phyloP scores from a whole-genome alignment of 1,140 invertebrate genomes.

The Drosophila orena region DNA sequence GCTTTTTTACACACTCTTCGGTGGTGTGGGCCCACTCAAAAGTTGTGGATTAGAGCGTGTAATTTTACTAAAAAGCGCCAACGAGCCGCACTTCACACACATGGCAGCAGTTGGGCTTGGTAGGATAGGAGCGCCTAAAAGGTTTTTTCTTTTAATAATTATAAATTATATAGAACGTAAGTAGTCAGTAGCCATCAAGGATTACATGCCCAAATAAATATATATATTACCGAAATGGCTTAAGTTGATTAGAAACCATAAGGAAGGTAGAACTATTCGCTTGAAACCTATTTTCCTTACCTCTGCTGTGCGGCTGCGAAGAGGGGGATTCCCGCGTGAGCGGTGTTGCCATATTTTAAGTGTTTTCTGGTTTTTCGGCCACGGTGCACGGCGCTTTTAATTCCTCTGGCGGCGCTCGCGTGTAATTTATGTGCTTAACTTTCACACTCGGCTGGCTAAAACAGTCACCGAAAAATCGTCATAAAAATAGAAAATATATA shows the following conservation, averaged over 20 bases:
- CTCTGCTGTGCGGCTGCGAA: neutral
- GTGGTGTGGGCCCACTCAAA: conserved; percentile 55
- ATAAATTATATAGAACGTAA: too few species aligned
- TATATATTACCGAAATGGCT: neutral
- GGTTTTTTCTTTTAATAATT: too few species aligned
- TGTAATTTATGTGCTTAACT: conserved; percentile 80
- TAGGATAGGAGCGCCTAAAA: neutral
- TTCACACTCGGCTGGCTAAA: conserved; percentile 65
- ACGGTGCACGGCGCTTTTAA: conserved; percentile 72
- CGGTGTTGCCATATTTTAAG: conserved; percentile 59
- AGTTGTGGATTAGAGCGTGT: conserved; percentile 79
- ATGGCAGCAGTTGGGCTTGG: neutral
- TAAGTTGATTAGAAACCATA: neutral
- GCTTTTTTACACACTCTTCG: conserved; percentile 21
- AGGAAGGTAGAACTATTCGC: neutral
- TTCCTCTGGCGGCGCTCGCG: conserved; percentile 52
- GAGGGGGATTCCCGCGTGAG: conserved; percentile 16
- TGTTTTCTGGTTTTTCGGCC: conserved; percentile 62
- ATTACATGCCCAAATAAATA: too few species aligned
- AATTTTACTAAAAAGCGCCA: conserved; percentile 72
- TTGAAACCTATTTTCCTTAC: neutral
- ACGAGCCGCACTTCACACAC: conserved; percentile 53
- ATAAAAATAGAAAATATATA: conserved; percentile 62
- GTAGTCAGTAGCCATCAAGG: too few species aligned
- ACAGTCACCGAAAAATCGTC: conserved; percentile 64